These are phyloP conservation scores for Spodoptera frugiperda DNA, from an alignment of 1,140 invertebrate species.

Conservation along the genomic window DNA sequence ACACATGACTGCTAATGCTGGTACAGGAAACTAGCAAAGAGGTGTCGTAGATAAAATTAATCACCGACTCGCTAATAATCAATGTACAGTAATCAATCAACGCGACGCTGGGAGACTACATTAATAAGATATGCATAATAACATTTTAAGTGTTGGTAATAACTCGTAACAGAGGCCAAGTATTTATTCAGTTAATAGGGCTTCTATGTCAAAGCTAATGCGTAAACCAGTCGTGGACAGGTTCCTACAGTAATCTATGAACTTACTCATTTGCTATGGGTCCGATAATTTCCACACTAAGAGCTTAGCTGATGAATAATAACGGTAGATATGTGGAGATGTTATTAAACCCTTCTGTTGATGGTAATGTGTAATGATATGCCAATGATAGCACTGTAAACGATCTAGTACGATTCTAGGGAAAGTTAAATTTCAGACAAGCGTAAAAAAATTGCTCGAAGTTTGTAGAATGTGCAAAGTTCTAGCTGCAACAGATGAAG, in stretches of 20 bases:
- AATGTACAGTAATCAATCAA: conserved; percentile 35
- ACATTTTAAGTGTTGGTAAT: conserved; percentile 55
- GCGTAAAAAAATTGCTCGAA: background rate
- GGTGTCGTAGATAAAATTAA: conserved; percentile 23
- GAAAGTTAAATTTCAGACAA: background rate
- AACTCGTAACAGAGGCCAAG: conserved; percentile 55
- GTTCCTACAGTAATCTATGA: conserved; percentile 58
- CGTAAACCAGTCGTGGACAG: conserved; percentile 63
- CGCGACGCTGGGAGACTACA: background rate
- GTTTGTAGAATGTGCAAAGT: too few species aligned
- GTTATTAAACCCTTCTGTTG: conserved; percentile 45
- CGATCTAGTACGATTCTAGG: background rate
- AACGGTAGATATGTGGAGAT: conserved; percentile 55
- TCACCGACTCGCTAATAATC: conserved; percentile 24
- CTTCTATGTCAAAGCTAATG: conserved; percentile 71
- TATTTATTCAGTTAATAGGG: conserved; percentile 69
- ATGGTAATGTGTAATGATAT: conserved; percentile 43
- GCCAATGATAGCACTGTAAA: conserved; percentile 3
- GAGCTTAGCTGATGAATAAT: conserved; percentile 61
- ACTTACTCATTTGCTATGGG: conserved; percentile 58
- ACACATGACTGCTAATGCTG: background rate
- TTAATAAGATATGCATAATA: conserved; percentile 40
- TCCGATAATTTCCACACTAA: conserved; percentile 66
- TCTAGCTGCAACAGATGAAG: too few species aligned
- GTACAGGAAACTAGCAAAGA: conserved; percentile 16